Evolutionary conservation across 2,888 invertebrate species (phyloP), one percentile per base, ranked within the genome.

Genomic region (Neoitamus cyanurus): DNA sequence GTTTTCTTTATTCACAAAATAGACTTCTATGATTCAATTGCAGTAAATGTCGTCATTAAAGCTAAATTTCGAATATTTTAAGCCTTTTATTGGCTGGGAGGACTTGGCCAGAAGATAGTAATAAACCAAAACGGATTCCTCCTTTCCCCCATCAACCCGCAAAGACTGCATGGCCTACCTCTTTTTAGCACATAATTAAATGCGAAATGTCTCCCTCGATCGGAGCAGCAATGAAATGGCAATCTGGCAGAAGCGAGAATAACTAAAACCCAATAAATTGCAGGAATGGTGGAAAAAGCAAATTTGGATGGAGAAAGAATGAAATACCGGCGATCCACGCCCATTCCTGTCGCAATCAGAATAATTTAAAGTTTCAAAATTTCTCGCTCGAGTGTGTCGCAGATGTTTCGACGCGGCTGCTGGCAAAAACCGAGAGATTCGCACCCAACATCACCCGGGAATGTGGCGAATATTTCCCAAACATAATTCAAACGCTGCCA

Each of bases 291-390:
- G 36, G 25, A 11, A 73, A 73, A 73, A 31, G 36, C 13, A 31
- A 73, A 73, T 31, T 73, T 73, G 34, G 36, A 15, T 2, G 25
- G 34, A 15, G 9, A 34, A 34, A 58, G 25, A 58, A 58, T 58
- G 58, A 58, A 58, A 58, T 58, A 58, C 15, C 58, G 25, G 11
- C 58, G 25, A 58, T 58, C 20, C 25, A 25, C 20, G 58, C 58
- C 58, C 58, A 58, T 58, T 58, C 20, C 58, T 25, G 58, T 58
- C 58, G 9, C 58, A 58, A 58, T 58, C 58, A 58, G 20, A 6
- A 58, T 58, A 58, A 73, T 36, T 73, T 20, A 30, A 34, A 36
- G 13, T 73, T 73, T 73, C 36, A 73, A 73, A 73, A 36, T 36
- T 20, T 36, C 25, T 73, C 73, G 7, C 9, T 73, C 72, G 72